Base-by-base conservation (phyloP, 2,797 vertebrate species). In the Pampus argenteus region DNA sequence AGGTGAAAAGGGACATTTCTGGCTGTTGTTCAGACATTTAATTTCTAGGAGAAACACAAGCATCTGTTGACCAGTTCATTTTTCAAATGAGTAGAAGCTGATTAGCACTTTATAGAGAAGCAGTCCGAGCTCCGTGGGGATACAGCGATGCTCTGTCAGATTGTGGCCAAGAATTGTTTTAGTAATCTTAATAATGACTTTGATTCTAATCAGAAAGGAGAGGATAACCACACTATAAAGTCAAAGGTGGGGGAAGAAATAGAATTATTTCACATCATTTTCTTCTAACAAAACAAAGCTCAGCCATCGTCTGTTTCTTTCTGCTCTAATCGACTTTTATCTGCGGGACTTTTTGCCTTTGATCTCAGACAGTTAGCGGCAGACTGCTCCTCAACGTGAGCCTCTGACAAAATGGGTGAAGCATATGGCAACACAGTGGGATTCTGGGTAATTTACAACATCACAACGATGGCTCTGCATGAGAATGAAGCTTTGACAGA, bases 1-100 rank as follows among this genome's bases (percentile, higher is more conserved):
- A 78, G 83, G 79, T 84, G 76, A 85, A 73, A 80, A 78, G 64
- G 72, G 77, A 88, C 81, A 68, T 76, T 87, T 83, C 81, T 90
- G 89, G 86, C 88, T 86, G 82, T 85, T 85, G 78, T 89, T 90
- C 89, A 90, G 82, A 77, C 40, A 48, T 86, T 87, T 88, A 54
- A 86, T 85, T 81, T 79, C 55, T 63, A n/a, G 50, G 73, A 73
- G 78, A 87, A 90, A 91, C 79, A 89, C 79, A 81, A 71, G 84
- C 83, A 82, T 90, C 79, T 88, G 78, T 86, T 84, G 82, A 89
- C 82, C 47, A 66, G 73, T 86, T 84, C 48, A 86, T 84, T 88
- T 87, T 88, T 88, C 79, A 86, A 64, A 86, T 81, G 76, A 81
- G 72, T 69, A 23, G 62, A 68, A 78, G 66, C 72, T 80, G 73